Evolutionary conservation across 1,140 invertebrate species (phyloP).

Genomic region (Wiebesia pumilae): DNA sequence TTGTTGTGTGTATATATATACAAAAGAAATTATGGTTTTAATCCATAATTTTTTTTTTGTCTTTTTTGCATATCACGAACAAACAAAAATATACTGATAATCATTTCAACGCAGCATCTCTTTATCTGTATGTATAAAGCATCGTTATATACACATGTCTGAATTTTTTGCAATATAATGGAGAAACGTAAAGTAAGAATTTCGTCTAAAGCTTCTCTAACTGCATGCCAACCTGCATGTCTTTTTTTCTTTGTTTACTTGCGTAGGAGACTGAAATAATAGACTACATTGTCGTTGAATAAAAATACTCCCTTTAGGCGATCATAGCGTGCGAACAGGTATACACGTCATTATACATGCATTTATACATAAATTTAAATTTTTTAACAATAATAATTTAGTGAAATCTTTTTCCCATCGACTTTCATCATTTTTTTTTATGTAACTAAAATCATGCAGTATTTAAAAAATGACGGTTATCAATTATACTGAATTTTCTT

Average conservation of each 20-base stretch:
- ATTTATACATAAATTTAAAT: constrained; percentile 40
- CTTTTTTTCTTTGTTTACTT: constrained; percentile 32
- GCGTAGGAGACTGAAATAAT: constrained; percentile 51
- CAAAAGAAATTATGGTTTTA: constrained; percentile 52
- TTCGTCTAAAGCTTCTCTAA: constrained; percentile 40
- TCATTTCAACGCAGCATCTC: too few species aligned
- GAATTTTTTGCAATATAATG: constrained; percentile 27
- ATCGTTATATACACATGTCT: constrained; percentile 36
- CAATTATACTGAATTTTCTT: not conserved
- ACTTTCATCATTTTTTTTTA: constrained; percentile 23
- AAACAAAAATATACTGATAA: not conserved
- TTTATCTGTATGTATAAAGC: not conserved
- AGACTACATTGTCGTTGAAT: constrained; percentile 47
- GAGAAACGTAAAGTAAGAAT: constrained; percentile 27
- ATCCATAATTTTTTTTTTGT: too few species aligned
- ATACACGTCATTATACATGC: constrained; percentile 12
- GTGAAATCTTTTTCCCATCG: constrained; percentile 24
- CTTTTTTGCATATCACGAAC: too few species aligned
- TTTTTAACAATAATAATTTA: constrained; percentile 41
- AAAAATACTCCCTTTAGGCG: constrained; percentile 51
- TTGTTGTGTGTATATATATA: constrained; percentile 53
- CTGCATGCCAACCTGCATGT: constrained; percentile 46
- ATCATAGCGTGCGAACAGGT: constrained; percentile 33
- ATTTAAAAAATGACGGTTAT: constrained; percentile 4
- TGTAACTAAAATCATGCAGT: not conserved